Evolutionary conservation across 2,888 invertebrate species (phyloP).

Genomic region (Nemoura dubitans): DNA sequence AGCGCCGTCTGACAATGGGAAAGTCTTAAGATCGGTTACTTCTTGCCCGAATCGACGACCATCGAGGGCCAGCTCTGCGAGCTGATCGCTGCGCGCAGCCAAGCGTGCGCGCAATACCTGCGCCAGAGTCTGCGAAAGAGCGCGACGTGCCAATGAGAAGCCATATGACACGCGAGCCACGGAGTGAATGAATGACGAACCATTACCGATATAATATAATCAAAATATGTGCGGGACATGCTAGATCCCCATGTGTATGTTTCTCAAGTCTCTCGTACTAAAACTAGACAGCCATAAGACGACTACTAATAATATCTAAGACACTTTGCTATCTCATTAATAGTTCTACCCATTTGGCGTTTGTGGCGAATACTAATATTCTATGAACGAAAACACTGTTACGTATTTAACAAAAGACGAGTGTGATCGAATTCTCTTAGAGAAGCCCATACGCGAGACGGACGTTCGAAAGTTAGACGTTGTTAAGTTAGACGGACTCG

Average conservation of each 20-base stretch:
- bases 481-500: background rate
- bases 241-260: slow-evolving; percentile 50
- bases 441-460: background rate
- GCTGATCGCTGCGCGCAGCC: slow-evolving; percentile 66
- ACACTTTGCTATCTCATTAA: slow-evolving; percentile 23
- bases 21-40: slow-evolving; percentile 67
- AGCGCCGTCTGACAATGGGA: slow-evolving; percentile 85
- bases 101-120: slow-evolving; percentile 72
- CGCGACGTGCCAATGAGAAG: background rate
- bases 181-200: slow-evolving; percentile 35
- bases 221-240: background rate
- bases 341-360: slow-evolving; percentile 36
- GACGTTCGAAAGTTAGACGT: background rate
- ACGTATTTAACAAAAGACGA: background rate
- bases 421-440: background rate
- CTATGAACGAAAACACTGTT: background rate
- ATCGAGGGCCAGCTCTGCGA: slow-evolving; percentile 69
- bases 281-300: slow-evolving; percentile 20
- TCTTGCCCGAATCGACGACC: slow-evolving; percentile 59
- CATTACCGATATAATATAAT: slow-evolving; percentile 15
- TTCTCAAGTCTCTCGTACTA: slow-evolving; percentile 45
- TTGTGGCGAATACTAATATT: background rate
- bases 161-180: slow-evolving; percentile 44
- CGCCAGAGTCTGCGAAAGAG: slow-evolving; percentile 67
- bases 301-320: slow-evolving; percentile 22